Evolutionary conservation across 1,140 invertebrate genomes (phyloP).

Genomic region (Trialeurodes vaporariorum): DNA sequence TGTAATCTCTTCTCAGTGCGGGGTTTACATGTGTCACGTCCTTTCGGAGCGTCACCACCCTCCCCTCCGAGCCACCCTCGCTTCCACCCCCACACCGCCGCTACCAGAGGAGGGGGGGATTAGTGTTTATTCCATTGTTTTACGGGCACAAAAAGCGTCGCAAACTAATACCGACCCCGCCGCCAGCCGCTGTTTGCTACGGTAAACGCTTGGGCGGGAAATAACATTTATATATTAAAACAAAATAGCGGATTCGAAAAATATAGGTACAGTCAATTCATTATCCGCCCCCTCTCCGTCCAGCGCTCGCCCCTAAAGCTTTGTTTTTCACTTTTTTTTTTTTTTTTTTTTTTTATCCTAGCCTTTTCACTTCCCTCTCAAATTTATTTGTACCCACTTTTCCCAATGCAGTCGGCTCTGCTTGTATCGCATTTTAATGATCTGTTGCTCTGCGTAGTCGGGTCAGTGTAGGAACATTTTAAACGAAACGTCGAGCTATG

Average conservation of each 20-base stretch:
- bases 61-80: no score
- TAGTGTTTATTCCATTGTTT: background rate
- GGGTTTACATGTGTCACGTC: background rate
- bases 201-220: background rate
- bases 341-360: no score
- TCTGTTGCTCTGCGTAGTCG: background rate
- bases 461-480: no score
- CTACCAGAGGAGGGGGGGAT: no score
- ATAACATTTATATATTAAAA: slow-evolving; percentile 1
- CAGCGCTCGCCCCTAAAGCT: no score
- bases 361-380: background rate
- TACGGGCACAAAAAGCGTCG: background rate
- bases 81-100: no score
- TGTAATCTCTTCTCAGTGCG: background rate
- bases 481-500: no score
- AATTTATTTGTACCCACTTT: background rate
- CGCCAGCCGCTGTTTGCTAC: background rate
- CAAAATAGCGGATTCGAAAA: background rate
- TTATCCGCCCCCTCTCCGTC: background rate
- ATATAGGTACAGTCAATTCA: background rate
- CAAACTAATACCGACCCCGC: background rate
- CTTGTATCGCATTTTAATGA: background rate
- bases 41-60: background rate
- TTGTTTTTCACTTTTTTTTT: no score
- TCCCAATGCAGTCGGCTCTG: background rate